These are phyloP conservation scores for Nicator chloris DNA, from an alignment of 2,113 vertebrate genomes.

Conservation along the genomic window DNA sequence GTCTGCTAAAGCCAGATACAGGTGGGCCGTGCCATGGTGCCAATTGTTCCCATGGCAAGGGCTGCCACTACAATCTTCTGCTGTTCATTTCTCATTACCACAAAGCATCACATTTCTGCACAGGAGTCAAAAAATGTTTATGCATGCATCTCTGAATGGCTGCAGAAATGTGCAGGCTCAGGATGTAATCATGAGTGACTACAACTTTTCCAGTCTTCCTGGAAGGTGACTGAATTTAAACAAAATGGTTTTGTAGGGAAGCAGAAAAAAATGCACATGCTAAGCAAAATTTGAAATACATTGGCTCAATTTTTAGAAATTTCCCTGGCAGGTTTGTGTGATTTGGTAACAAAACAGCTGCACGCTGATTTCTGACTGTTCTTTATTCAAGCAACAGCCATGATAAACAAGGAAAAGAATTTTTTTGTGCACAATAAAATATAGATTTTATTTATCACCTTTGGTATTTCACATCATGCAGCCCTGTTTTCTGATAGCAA, in stretches of 20 bases:
- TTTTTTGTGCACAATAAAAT: background rate
- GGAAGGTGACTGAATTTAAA: background rate
- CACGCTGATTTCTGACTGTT: background rate
- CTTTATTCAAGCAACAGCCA: background rate
- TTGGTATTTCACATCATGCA: background rate
- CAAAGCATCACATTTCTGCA: background rate
- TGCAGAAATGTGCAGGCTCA: background rate
- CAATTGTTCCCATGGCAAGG: slow-evolving; percentile 26
- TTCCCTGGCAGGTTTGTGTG: background rate
- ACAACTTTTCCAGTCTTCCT: background rate
- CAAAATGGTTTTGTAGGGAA: background rate
- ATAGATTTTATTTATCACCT: background rate
- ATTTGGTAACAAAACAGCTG: background rate
- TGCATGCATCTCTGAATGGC: background rate
- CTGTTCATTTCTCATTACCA: background rate
- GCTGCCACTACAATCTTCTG: background rate
- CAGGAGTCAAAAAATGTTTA: background rate
- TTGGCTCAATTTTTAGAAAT: background rate
- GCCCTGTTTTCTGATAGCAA: background rate
- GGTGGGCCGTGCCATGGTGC: background rate
- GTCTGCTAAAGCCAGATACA: slow-evolving; percentile 27
- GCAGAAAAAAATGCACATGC: background rate
- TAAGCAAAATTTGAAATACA: background rate
- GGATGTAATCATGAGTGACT: background rate
- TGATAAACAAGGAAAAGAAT: background rate